phyloP scores from a whole-genome alignment of 2,797 vertebrate genomes.

The Balearica regulorum region DNA sequence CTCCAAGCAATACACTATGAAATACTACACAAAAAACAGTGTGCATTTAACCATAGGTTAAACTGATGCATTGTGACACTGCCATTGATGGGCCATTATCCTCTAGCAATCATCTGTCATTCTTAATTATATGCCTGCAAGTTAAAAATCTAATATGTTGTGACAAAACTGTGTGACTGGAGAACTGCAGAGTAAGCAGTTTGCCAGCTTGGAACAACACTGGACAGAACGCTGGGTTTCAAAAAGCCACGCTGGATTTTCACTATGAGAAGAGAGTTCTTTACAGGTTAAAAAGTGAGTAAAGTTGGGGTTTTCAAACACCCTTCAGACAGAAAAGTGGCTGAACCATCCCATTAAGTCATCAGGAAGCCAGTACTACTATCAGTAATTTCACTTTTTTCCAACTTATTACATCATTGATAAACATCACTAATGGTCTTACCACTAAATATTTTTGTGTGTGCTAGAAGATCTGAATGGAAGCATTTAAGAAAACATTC shows the following conservation, averaged over 20 bases:
- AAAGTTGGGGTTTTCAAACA: neutral
- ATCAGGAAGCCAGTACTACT: neutral
- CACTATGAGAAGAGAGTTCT: neutral
- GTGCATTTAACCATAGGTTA: conserved; percentile 2
- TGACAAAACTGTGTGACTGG: conserved; percentile 32
- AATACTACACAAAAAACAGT: neutral
- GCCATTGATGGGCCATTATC: conserved; percentile 15
- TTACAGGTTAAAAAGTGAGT: neutral
- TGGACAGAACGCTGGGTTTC: neutral
- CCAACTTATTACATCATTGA: neutral
- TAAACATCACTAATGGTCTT: neutral
- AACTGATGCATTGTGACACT: conserved; percentile 54
- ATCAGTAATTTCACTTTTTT: neutral
- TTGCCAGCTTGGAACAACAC: neutral
- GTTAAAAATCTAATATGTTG: conserved; percentile 28
- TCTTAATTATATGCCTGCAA: neutral
- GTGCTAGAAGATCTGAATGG: neutral
- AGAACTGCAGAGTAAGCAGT: conserved; percentile 20
- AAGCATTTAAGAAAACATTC: neutral
- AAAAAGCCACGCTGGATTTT: neutral
- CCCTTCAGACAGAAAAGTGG: neutral
- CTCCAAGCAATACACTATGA: neutral
- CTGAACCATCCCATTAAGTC: neutral
- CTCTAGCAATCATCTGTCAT: conserved; percentile 40
- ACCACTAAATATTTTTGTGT: neutral